Base-by-base conservation (phyloP, 2,888 invertebrate species). In the Ormyrus nitidulus region DNA sequence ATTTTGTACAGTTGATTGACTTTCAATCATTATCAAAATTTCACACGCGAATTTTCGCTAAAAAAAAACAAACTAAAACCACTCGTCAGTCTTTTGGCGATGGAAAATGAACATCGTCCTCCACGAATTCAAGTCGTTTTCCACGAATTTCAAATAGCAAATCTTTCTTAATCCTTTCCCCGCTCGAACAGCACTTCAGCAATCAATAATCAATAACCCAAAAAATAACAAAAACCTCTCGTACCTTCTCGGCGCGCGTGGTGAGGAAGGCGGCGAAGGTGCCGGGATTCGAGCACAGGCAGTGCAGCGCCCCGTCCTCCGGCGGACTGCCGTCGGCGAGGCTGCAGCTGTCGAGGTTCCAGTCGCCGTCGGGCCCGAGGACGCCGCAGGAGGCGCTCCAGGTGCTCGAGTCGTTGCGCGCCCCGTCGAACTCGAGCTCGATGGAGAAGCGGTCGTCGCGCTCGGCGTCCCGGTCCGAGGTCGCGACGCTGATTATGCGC, bases 181-280 rank as follows among this genome's bases (percentile, higher is more conserved):
- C 19, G 19, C 19, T 19, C 19, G 19, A 19, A 1, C 19, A 19
- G 19, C 19, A 1, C 19, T 19, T 19, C 19, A 19, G 2, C 1
- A 19, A 1, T 19, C 19, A 19, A 19, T 19, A 19, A 19, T 19
- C 19, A 19, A 19, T 19, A 19, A 2, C 2, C 2, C 2, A 19
- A 19, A 19, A 19, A 19, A 19, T 19, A 19, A 19, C 19, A 1
- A 19, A 19, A 19, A 19, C 0, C 19, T 19, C 19, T 19, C 19
- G 19, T 19, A 89, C 89, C 83, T 87, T 87, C 8, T 87, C 84
- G 4, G 87, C 86, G 46, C 88, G 87, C 79, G 93, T 91, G n/a
- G 93, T 93, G 73, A 94, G 88, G 85, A 95, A 91, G 44, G 94
- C 92, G 34, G 94, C 93, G 85, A 93, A 93, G 70, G 94, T 93